Evolutionary conservation across 2,797 vertebrate genomes (phyloP).

Genomic region (Semaprochilodus insignis): DNA sequence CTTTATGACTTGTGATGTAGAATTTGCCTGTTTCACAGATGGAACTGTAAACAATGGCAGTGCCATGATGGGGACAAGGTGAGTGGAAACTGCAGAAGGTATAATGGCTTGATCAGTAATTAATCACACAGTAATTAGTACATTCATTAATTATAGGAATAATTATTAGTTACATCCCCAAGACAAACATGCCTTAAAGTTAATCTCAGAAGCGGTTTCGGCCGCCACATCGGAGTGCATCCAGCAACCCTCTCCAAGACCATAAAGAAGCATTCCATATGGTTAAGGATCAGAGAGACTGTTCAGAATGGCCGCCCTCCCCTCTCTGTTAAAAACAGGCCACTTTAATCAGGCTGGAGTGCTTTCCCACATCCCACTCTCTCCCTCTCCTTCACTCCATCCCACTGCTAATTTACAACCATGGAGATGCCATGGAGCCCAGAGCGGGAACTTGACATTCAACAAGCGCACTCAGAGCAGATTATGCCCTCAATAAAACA

Average conservation of each 20-base stretch:
- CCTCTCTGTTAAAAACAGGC: not conserved
- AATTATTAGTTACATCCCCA: no score
- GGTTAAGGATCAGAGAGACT: not conserved
- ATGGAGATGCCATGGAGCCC: slow-evolving; percentile 17
- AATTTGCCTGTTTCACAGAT: no score
- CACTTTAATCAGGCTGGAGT: slow-evolving; percentile 18
- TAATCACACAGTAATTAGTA: no score
- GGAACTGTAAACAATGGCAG: no score
- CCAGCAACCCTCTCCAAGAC: slow-evolving; percentile 1
- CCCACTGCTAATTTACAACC: slow-evolving; percentile 19
- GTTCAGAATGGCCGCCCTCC: not conserved
- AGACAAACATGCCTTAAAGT: not conserved
- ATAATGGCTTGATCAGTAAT: no score
- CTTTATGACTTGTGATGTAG: no score
- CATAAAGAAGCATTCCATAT: not conserved
- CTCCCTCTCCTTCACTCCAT: not conserved
- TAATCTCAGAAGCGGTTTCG: not conserved
- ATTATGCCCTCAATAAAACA: slow-evolving; percentile 16
- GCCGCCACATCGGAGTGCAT: not conserved
- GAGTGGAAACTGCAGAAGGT: no score
- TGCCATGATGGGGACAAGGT: no score
- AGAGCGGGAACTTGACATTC: slow-evolving; percentile 10
- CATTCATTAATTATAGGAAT: no score
- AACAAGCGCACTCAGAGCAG: slow-evolving; percentile 1
- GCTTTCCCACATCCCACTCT: not conserved